Base-by-base conservation (phyloP, 1,140 invertebrate genomes). In the Rhagoletis pomonella region DNA sequence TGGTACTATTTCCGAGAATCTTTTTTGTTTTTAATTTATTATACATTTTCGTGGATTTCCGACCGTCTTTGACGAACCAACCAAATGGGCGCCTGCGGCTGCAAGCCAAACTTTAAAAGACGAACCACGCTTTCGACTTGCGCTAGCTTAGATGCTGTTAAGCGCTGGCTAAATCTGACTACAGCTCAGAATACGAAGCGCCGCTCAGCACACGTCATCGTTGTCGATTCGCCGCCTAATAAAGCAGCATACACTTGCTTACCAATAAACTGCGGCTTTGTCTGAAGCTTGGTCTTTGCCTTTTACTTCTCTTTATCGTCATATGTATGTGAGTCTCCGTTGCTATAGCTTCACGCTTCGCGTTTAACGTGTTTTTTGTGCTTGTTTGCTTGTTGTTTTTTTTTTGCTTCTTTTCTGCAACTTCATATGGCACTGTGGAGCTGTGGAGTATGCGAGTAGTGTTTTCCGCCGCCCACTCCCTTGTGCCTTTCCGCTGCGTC, bases 111-210 rank as follows among this genome's bases (percentile, higher is more conserved):
- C 50, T 3, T 55, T 12, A 44, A 47, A 14, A 47, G 0, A 44
- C 10, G 12, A 17, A 17, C 17, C 42, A 47, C 67, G 67, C 67
- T 73, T 39, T 42, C 14, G 67, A 5, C 29, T 29, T 29, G 29
- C 39, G 12, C 42, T 42, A 73, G 67, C 67, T 73, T 73, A 6
- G 67, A 73, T 73, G 67, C 67, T 47, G 67, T 1, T 17, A 17
- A 73, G 67, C 67, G 4, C 5, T 17, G 67, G 4, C 9, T 47
- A 81, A 55, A 81, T 50, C 17, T 19, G 19, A 58, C 47, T 55
- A 12, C 6, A 81, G 47, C 47, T 81, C 29, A 55, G 73, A 81
- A 81, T 14, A 55, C 19, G 47, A 67, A 81, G 73, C 69, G 69
- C n/a, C 4, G 64, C 10, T 67, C 5, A 17, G 69, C 47, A 44